Percentiles rank a stretch among this genome's conserved stretches.
Evolutionary conservation across 2,113 vertebrate species (phyloP).

Genomic region (Oreochromis niloticus): DNA sequence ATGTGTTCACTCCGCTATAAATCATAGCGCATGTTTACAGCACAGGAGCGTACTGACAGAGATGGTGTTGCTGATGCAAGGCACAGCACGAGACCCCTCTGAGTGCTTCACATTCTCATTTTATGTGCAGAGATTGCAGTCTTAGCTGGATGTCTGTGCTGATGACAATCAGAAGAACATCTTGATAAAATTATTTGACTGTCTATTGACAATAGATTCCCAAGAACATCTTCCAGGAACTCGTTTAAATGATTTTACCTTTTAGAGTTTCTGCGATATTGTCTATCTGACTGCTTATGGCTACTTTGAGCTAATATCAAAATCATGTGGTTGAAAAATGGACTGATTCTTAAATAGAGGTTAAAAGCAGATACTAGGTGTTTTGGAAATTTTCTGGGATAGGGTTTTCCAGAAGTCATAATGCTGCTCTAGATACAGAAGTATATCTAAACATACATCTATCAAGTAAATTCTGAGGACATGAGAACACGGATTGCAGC

Average conservation of each 20-base stretch:
- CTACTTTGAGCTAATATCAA: neutral
- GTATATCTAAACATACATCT: neutral
- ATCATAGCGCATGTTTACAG: constrained; percentile 58
- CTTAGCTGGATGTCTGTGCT: neutral
- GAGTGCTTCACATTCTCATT: neutral
- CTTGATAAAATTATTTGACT: constrained; percentile 19
- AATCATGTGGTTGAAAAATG: neutral
- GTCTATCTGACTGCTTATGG: neutral
- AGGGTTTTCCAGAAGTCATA: neutral
- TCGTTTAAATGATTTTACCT: neutral
- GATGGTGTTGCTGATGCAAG: constrained; percentile 20
- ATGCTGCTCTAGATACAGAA: neutral
- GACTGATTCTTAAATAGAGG: neutral
- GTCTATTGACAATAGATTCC: constrained; percentile 2
- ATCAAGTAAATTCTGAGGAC: rapidly evolving
- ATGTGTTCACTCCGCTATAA: constrained; percentile 43
- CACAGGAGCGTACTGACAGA: neutral
- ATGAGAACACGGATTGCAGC: rapidly evolving
- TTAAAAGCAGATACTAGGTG: neutral
- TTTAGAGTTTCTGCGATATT: neutral
- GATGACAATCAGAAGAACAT: neutral
- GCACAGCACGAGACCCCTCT: neutral
- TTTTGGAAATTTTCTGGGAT: neutral
- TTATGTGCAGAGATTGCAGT: neutral
- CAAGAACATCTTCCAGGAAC: neutral